Base-by-base conservation (phyloP, 2,888 invertebrate species). In the Parnassius smintheus region DNA sequence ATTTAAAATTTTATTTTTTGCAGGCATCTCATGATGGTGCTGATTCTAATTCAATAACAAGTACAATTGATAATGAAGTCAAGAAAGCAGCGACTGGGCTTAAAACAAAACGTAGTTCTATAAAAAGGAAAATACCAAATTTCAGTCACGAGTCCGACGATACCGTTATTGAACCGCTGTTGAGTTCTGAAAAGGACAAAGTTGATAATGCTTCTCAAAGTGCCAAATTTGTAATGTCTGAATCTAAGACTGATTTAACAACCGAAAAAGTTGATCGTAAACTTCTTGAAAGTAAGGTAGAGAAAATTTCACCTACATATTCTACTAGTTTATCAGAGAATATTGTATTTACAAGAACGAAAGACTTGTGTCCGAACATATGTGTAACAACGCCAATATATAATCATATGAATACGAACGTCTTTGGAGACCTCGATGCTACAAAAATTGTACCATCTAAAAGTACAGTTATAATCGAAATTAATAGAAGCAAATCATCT, bases 11-110 rank as follows among this genome's bases (percentile, higher is more conserved):
- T 59, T 46, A n/a, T 51, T 42, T 54, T 60, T 49, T 54, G 41
- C 83, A 92, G 92, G 80, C 86, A 56, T 91, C 91, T 66, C 85
- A 88, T 75, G 90, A 91, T 63, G 86, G 83, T 49, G 85, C 84
- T 60, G 91, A 91, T 66, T 73, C 81, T 60, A 81, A 83, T 64
- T 88, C 88, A 62, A 78, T 86, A 66, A 85, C 85, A 56, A 90
- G 88, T 82, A 88, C 85, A 70, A 69, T 83, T 66, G 92, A 92
- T 72, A 86, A 81, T 59, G 86, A 92, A 70, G 68, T 81, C 1
- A 91, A 83, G 71, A 88, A 83, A 70, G 77, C 88, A 13, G 85
- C 89, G 49, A 80, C 85, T 9, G 87, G 88, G 66, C 83, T 92
- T 22, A 93, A 93, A 80, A 80, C 78, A 1, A 92, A 91, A 72